phyloP scores from a whole-genome alignment of 35 echinoderm and acorn worm genomes.

The Heliocidaris erythrogramma region DNA sequence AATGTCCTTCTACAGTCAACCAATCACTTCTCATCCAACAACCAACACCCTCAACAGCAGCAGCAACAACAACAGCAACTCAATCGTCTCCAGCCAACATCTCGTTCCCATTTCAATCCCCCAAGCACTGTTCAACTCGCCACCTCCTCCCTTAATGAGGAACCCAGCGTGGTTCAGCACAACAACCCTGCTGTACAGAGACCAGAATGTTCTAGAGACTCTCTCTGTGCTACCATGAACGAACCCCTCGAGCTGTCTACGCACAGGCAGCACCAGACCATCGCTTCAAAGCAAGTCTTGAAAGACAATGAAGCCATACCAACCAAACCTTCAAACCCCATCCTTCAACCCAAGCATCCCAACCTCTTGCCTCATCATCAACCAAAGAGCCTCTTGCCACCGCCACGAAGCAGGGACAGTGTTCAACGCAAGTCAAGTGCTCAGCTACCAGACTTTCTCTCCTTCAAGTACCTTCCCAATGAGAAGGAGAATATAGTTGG shows the following conservation, averaged over 20 bases:
- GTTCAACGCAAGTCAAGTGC: background rate
- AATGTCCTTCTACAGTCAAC: constrained; percentile 11
- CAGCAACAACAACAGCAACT: background rate
- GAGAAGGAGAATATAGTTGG: constrained; percentile 16
- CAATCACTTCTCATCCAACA: background rate
- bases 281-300: background rate
- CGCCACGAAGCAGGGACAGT: background rate
- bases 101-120: background rate
- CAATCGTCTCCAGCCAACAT: background rate
- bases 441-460: background rate
- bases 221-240: background rate
- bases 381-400: background rate
- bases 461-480: background rate
- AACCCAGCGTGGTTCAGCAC: background rate
- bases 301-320: background rate
- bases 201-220: background rate
- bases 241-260: background rate
- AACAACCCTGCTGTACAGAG: background rate
- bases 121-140: background rate
- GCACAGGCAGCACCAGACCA: background rate
- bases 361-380: background rate
- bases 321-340: background rate
- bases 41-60: background rate
- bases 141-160: background rate
- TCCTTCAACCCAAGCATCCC: background rate